These are phyloP conservation scores for Ploceus nigricollis DNA, from an alignment of 2,113 vertebrate genomes.

Conservation along the genomic window DNA sequence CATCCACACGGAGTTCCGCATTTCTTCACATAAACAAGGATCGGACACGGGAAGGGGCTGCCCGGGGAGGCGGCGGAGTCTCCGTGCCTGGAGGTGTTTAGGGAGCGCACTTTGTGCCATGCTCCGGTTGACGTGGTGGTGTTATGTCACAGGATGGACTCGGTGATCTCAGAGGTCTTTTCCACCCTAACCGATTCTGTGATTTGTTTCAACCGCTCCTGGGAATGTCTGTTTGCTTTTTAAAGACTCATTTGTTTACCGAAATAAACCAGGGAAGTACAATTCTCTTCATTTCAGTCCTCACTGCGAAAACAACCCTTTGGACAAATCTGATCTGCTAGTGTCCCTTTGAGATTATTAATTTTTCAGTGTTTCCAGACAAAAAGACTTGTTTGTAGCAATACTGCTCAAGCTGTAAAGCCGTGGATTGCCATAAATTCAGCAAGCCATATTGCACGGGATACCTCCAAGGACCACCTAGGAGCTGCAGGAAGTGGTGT, in stretches of 20 bases:
- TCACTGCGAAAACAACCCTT: not conserved
- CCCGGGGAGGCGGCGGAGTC: not conserved
- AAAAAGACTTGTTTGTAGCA: not conserved
- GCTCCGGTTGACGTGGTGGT: accelerated
- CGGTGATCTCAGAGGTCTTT: not conserved
- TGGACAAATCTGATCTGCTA: not conserved
- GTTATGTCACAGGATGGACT: not conserved
- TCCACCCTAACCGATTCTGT: not conserved
- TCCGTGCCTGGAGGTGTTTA: not conserved
- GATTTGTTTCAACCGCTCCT: not conserved
- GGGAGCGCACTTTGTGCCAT: accelerated
- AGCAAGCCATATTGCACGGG: not conserved
- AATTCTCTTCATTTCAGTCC: not conserved
- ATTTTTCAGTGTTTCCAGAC: not conserved
- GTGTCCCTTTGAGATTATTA: not conserved
- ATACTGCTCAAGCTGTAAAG: not conserved
- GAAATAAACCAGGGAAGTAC: not conserved
- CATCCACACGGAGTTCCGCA: accelerated
- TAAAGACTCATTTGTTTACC: not conserved
- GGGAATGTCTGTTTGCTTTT: not conserved
- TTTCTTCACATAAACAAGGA: accelerated
- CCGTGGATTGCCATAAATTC: not conserved
- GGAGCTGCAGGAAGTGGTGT: not conserved
- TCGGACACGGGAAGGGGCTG: not conserved
- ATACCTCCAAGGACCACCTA: not conserved